Evolutionary conservation across 2,888 invertebrate species (phyloP), one percentile per base, ranked within the genome.

Genomic region (Drosophila sordidula): DNA sequence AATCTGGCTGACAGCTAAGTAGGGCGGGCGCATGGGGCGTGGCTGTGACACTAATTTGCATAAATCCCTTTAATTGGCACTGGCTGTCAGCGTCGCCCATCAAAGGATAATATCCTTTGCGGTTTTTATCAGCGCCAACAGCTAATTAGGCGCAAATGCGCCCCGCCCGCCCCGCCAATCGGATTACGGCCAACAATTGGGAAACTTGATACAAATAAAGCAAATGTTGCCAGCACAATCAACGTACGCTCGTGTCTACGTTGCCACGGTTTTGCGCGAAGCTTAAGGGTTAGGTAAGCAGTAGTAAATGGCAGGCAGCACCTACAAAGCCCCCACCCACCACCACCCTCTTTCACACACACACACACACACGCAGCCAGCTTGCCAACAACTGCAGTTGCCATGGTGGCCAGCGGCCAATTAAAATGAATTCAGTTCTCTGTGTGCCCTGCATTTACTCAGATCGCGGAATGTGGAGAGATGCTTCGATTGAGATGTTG

Each of bases 81-180:
- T 36, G 44, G 46, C 63, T 55, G 66, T 50, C 67, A 34, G 38
- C 39, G 61, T 54, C 55, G 55, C 70, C 64, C 71, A 81, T 78
- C 68, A 82, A 88, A 80, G 83, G 74, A 80, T 83, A 71, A 87
- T 72, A 72, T 76, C 49, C 58, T 68, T 70, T 4, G 65, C 65
- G 74, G 64, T 49, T 61, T 25, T 45, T 16, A 44, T 18, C 34
- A 26, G 8, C 22, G 50, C 22, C 44, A 58, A 18, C 50, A 71
- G 80, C 88, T 85, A 85, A 85, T 85, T 85, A 85, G 78, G 64
- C 68, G 75, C 75, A 68, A 80, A 72, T 69, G 70, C 71, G 66
- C 36, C 51, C 56, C 49, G 57, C 70, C 51, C 52, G 70, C 46
- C 63, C 62, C 68, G 67, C 58, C 73, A 81, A 84, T 81, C 85